Percentiles rank a stretch among this genome's conserved stretches.
phyloP scores from a whole-genome alignment of 1,140 invertebrate species.

The Psilanteris sp. region DNA sequence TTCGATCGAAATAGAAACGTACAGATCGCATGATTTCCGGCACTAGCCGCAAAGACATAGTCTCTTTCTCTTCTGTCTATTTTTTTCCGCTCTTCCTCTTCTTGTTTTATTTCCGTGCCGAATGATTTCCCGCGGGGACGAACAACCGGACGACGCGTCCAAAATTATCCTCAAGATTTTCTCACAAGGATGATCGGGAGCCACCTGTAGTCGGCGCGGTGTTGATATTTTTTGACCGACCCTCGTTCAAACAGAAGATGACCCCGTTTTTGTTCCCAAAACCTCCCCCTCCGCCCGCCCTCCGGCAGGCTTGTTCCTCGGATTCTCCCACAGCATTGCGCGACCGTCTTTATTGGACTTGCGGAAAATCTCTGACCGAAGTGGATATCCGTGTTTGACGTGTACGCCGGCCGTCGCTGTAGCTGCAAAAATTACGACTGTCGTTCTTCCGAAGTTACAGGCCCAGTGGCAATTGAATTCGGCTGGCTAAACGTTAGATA shows the following conservation, averaged over 20 bases:
- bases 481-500: too few relatives aligned
- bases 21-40: conserved; percentile 55
- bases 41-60: conserved; percentile 43
- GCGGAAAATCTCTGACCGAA: conserved; percentile 12
- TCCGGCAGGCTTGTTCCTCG: conserved; percentile 16
- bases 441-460: too few relatives aligned
- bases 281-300: too few relatives aligned
- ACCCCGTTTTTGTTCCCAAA: conserved; percentile 69
- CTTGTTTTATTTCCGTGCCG: conserved; percentile 9
- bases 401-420: neutral
- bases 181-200: conserved; percentile 63
- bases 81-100: neutral
- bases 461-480: too few relatives aligned
- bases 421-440: neutral
- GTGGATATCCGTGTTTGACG: conserved; percentile 34
- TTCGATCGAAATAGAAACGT: conserved; percentile 61
- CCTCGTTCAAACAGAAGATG: conserved; percentile 59
- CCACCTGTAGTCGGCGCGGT: conserved; percentile 64
- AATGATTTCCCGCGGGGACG: conserved; percentile 45
- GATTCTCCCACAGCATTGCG: conserved; percentile 38
- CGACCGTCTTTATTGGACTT: conserved; percentile 23
- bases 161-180: conserved; percentile 59
- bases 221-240: conserved; percentile 40
- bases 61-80: conserved; percentile 19
- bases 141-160: conserved; percentile 3